Percentiles rank a stretch among this genome's conserved stretches.
Conservation (phyloP, 2,113 vertebrate genomes). For the Xiphophorus maculatus region DNA sequence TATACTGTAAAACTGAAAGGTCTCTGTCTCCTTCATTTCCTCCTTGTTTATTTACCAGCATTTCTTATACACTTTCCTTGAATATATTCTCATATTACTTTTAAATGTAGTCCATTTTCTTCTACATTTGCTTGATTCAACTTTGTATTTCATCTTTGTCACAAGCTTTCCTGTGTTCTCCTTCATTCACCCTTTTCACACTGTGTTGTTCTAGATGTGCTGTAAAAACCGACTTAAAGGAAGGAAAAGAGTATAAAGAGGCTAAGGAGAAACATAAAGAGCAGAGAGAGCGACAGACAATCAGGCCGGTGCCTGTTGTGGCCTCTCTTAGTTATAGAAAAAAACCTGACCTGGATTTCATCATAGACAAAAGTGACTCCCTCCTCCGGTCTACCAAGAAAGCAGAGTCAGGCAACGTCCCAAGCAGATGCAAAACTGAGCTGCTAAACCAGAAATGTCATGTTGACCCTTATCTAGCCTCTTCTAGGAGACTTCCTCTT, state of each 20-base stretch:
- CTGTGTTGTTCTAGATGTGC: slow-evolving; percentile 77
- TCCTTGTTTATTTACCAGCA: too few relatives aligned
- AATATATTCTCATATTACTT: neutral
- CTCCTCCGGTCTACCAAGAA: slow-evolving; percentile 84
- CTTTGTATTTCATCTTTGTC: neutral
- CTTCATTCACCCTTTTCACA: slow-evolving; percentile 15
- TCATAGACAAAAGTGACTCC: slow-evolving; percentile 81
- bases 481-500: slow-evolving; percentile 72
- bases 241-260: slow-evolving; percentile 81
- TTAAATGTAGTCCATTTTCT: neutral
- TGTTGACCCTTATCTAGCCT: slow-evolving; percentile 69
- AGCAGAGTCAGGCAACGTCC: slow-evolving; percentile 77
- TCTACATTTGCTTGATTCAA: neutral
- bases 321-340: slow-evolving; percentile 96
- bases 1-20: too few relatives aligned
- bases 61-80: too few relatives aligned
- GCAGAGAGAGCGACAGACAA: slow-evolving; percentile 82
- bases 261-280: slow-evolving; percentile 82
- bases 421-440: slow-evolving; percentile 65
- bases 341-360: slow-evolving; percentile 84
- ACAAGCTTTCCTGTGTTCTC: slow-evolving; percentile 17
- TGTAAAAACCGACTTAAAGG: slow-evolving; percentile 71
- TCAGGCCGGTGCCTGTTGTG: slow-evolving; percentile 84
- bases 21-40: neutral
- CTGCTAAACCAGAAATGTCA: slow-evolving; percentile 17